Base-by-base conservation (phyloP, 1,140 invertebrate species). In the Caenorhabditis briggsae region DNA sequence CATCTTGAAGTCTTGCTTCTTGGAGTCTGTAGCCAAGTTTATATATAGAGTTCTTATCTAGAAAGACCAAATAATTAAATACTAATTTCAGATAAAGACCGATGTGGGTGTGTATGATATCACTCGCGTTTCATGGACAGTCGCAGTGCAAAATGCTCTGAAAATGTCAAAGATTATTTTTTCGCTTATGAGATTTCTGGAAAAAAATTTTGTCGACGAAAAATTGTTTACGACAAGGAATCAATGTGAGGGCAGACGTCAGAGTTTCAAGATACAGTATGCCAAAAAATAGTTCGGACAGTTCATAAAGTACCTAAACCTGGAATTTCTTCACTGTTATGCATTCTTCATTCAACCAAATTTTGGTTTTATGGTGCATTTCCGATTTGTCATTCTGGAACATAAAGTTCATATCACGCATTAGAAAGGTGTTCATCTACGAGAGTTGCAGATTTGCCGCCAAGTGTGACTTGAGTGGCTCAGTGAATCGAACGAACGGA, bases 401-500 rank as follows among this genome's bases (percentile, higher is more conserved):
- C 33, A 33, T 33, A 3, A 46, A 50, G 16, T 78, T 70, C 11
- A 53, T 43, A 46, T 78, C 46, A 78, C 16, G 70, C 70, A 5
- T 46, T n/a, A 18, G 5, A 50, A 41, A 70, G 43, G 65, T 70
- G 65, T 70, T 70, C 70, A 50, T 78, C 70, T 78, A 50, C 70
- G 70, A 78, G 70, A 78, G 46, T 50, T 78, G 46, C 70, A 78
- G 70, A 78, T 78, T 78, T 78, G 70, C 70, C 70, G 70, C 70
- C 70, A 78, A 78, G 70, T 78, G 70, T 78, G 70, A 78, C 70
- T 46, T 78, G 50, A 78, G 70, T 78, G 70, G 70, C 70, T 78
- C 70, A 78, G 70, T 50, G 70, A 78, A 78, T 78, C 46, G 70
- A 78, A 78, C 70, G 70, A n/a, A 50, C 43, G 46, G 70, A 50